Evolutionary conservation across 2,888 invertebrate genomes (phyloP).

Genomic region (Torymus auratus): DNA sequence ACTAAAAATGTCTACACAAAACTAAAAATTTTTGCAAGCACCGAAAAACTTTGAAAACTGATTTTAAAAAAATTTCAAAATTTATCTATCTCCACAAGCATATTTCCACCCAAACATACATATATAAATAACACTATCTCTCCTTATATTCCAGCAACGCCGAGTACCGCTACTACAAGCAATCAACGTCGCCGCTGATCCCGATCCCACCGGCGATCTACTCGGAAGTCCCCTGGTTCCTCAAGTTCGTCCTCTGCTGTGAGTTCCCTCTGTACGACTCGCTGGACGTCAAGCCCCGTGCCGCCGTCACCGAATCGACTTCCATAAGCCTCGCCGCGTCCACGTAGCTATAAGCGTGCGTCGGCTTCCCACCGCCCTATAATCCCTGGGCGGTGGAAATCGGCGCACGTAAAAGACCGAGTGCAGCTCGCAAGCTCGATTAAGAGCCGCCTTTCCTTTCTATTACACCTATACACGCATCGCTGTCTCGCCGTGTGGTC

Average conservation of each 20-base stretch:
- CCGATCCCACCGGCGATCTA: constrained; percentile 92
- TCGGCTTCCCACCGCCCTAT: constrained; percentile 67
- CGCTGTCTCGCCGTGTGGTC: neutral
- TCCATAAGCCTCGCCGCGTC: constrained; percentile 84
- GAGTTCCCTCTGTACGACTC: constrained; percentile 93
- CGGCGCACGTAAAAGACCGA: constrained; percentile 57
- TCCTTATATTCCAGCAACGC: constrained; percentile 81
- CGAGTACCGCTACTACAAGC: constrained; percentile 91
- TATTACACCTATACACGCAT: neutral
- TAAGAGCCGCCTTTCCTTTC: neutral
- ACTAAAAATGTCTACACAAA: too few species aligned
- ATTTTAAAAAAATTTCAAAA: too few species aligned
- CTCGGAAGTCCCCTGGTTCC: constrained; percentile 88
- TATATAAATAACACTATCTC: too few species aligned
- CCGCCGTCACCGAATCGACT: constrained; percentile 84
- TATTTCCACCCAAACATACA: too few species aligned
- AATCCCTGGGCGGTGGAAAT: constrained; percentile 58
- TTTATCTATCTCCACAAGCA: too few species aligned
- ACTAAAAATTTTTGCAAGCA: too few species aligned
- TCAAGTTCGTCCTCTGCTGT: constrained; percentile 91
- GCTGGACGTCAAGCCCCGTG: constrained; percentile 82
- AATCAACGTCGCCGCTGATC: constrained; percentile 91
- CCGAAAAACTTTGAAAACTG: too few species aligned
- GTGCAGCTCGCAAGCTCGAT: constrained; percentile 50
- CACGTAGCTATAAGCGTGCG: constrained; percentile 83